phyloP scores from a whole-genome alignment of 1,140 invertebrate species.

The Macrobrachium nipponense region DNA sequence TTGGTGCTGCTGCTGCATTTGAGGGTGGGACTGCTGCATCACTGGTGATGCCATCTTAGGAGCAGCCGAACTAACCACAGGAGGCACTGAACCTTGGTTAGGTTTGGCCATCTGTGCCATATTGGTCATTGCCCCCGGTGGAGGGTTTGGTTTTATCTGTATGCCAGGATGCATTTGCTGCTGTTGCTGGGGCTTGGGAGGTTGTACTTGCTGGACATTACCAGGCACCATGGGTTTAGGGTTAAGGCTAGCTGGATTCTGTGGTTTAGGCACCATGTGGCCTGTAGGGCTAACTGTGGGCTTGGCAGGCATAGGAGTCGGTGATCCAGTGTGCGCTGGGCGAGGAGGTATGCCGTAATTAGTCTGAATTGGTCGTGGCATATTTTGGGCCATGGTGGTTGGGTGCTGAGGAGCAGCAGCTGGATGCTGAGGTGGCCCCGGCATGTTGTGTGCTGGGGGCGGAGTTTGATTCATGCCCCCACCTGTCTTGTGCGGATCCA shows the following conservation, averaged over 20 bases:
- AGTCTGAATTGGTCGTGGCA: constrained; percentile 48
- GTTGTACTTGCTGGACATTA: constrained; percentile 45
- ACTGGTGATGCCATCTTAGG: background rate
- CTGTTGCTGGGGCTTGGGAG: background rate
- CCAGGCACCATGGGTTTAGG: constrained; percentile 54
- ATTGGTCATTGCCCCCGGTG: constrained; percentile 28
- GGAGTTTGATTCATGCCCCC: constrained; percentile 56
- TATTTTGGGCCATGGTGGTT: constrained; percentile 43
- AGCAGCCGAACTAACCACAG: background rate
- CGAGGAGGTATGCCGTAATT: constrained; percentile 52
- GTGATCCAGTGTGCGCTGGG: constrained; percentile 57
- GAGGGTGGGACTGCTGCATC: background rate
- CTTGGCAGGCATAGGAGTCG: constrained; percentile 46
- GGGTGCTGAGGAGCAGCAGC: constrained; percentile 46
- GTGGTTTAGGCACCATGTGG: constrained; percentile 41
- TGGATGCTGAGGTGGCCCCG: constrained; percentile 55
- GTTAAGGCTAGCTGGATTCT: constrained; percentile 17
- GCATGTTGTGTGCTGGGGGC: constrained; percentile 60
- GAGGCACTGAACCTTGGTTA: background rate
- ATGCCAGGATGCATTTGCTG: constrained; percentile 24
- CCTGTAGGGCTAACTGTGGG: constrained; percentile 14
- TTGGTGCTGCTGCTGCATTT: constrained; percentile 31
- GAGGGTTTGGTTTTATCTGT: constrained; percentile 35
- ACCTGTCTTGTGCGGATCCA: constrained; percentile 61
- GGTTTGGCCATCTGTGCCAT: constrained; percentile 37